phyloP scores from a whole-genome alignment of 2,113 vertebrate genomes.

The Morone chrysops region DNA sequence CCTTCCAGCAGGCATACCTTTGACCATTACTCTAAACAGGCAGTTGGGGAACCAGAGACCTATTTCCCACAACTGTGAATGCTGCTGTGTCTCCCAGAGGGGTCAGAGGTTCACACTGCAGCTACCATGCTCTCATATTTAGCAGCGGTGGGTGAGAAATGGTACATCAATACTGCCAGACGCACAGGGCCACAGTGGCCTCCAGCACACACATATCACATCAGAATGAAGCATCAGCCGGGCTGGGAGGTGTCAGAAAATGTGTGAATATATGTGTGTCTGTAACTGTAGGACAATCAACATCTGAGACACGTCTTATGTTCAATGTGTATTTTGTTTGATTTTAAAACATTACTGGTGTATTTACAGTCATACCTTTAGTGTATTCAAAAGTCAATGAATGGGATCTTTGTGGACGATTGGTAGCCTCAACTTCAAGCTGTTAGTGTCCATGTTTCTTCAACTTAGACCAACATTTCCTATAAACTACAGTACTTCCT shows the following conservation, averaged over 20 bases:
- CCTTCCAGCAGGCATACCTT: constrained; percentile 68
- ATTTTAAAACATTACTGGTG: constrained; percentile 9
- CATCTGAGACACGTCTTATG: not conserved
- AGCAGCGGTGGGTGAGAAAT: constrained; percentile 73
- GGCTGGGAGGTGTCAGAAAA: constrained; percentile 38
- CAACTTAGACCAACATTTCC: not conserved
- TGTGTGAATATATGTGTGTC: constrained; percentile 25
- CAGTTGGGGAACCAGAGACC: constrained; percentile 70
- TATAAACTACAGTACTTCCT: not conserved
- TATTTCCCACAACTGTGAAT: constrained; percentile 66
- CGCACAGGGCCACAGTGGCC: constrained; percentile 49
- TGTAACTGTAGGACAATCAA: not conserved
- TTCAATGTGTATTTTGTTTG: not conserved
- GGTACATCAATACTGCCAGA: constrained; percentile 70
- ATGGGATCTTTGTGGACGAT: not conserved
- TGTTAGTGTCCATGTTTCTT: not conserved
- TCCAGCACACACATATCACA: constrained; percentile 61
- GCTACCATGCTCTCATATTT: constrained; percentile 70
- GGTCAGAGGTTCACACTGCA: constrained; percentile 75
- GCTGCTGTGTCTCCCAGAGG: constrained; percentile 63
- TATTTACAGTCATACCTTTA: not conserved
- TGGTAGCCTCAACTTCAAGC: not conserved
- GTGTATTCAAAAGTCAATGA: not conserved
- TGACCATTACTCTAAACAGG: constrained; percentile 79
- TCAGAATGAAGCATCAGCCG: constrained; percentile 25